Evolutionary conservation across 2,797 vertebrate genomes (phyloP).

Genomic region (Borostomias antarcticus): DNA sequence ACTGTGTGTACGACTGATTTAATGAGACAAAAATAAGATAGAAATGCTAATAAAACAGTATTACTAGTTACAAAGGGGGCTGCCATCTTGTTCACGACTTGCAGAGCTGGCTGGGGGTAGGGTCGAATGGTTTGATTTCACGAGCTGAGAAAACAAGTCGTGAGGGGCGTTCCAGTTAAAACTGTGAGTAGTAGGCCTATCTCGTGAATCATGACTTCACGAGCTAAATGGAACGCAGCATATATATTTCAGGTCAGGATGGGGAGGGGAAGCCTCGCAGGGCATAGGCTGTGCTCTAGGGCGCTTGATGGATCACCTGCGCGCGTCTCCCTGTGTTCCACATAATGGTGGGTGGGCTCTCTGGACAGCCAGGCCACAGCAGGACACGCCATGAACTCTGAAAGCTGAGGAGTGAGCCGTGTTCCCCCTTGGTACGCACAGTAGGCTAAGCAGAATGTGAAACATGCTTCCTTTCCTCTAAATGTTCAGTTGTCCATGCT

Average conservation of each 20-base stretch:
- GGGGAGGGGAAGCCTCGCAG: slow-evolving; percentile 16
- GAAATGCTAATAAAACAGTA: too few relatives aligned
- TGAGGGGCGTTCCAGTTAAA: too few relatives aligned
- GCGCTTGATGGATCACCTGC: slow-evolving; percentile 48
- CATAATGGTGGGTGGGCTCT: slow-evolving; percentile 35
- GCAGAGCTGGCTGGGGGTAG: too few relatives aligned
- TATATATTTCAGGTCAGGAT: slow-evolving; percentile 3
- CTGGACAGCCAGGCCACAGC: slow-evolving; percentile 19
- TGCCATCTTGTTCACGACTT: too few relatives aligned
- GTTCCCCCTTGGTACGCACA: slow-evolving; percentile 26
- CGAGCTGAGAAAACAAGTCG: too few relatives aligned
- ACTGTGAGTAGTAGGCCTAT: too few relatives aligned
- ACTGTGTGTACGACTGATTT: too few relatives aligned
- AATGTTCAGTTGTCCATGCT: slow-evolving; percentile 36
- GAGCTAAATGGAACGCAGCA: too few relatives aligned
- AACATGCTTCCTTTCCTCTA: slow-evolving; percentile 8
- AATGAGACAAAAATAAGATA: too few relatives aligned
- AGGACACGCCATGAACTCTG: slow-evolving; percentile 27
- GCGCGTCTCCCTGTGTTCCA: slow-evolving; percentile 19
- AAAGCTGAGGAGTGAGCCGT: slow-evolving; percentile 17
- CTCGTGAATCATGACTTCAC: too few relatives aligned
- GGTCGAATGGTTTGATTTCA: too few relatives aligned
- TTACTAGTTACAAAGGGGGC: too few relatives aligned
- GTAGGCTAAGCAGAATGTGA: slow-evolving; percentile 14
- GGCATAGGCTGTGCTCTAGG: slow-evolving; percentile 19